Evolutionary conservation across 2,113 vertebrate species (phyloP).

Genomic region (Alosa alosa): DNA sequence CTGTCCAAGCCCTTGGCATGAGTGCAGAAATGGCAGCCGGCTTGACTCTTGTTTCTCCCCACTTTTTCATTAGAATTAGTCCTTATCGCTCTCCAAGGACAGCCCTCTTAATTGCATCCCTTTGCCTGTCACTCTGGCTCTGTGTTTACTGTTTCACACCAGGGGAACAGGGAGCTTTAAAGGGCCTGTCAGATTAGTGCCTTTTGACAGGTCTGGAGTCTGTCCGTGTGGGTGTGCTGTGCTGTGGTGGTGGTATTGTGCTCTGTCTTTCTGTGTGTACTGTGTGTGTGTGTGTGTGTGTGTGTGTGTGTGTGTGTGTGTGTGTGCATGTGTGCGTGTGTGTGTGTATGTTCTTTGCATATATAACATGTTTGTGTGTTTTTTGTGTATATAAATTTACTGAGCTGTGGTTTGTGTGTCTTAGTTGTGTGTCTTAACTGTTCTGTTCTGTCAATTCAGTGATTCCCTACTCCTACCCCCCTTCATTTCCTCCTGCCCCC

Average conservation of each 20-base stretch:
- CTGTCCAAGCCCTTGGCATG: not conserved
- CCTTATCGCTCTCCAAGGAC: slow-evolving; percentile 38
- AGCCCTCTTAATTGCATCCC: slow-evolving; percentile 40
- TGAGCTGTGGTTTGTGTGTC: not conserved
- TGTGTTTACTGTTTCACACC: slow-evolving; percentile 37
- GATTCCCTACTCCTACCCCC: not conserved
- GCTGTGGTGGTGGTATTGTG: not conserved
- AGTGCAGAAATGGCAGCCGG: slow-evolving; percentile 17
- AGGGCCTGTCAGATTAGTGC: slow-evolving; percentile 21
- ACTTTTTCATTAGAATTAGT: slow-evolving; percentile 44
- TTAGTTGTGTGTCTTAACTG: not conserved
- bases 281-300: slow-evolving; percentile 11
- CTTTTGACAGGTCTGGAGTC: slow-evolving; percentile 23
- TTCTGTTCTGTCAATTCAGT: not conserved
- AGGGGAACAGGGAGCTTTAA: slow-evolving; percentile 28
- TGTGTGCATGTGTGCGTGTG: slow-evolving; percentile 22
- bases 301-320: slow-evolving; percentile 21
- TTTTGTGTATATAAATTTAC: not conserved
- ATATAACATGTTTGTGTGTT: not conserved
- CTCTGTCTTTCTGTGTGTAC: not conserved
- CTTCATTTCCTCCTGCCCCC: not conserved
- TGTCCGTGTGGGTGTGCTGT: not conserved
- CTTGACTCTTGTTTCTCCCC: slow-evolving; percentile 25
- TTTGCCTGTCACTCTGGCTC: slow-evolving; percentile 27
- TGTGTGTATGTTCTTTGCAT: slow-evolving; percentile 6